phyloP scores from a whole-genome alignment of 2,113 vertebrate species.

The Abramis brama region DNA sequence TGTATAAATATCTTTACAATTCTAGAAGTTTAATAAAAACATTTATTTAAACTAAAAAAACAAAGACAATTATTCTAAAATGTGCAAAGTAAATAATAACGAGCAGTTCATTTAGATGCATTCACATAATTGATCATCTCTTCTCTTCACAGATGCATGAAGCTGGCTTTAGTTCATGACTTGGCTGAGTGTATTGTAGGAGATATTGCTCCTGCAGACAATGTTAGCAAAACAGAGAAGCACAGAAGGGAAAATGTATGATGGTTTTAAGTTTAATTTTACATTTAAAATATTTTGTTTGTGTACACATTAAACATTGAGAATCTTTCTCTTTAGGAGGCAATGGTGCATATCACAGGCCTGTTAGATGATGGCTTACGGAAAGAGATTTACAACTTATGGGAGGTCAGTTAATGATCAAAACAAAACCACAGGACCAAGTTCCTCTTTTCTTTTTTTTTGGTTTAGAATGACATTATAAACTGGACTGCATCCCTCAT shows the following conservation, averaged over 20 bases:
- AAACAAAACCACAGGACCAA: neutral
- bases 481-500: neutral
- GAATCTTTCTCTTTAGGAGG: constrained; percentile 78
- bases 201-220: constrained; percentile 96
- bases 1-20: neutral
- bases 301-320: neutral
- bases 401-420: constrained; percentile 81
- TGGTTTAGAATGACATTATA: neutral
- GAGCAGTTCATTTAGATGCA: neutral
- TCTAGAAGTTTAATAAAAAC: neutral
- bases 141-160: constrained; percentile 82
- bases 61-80: too few relatives aligned
- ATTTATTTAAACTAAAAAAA: neutral
- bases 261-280: neutral
- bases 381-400: constrained; percentile 89
- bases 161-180: constrained; percentile 93
- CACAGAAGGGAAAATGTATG: constrained; percentile 88
- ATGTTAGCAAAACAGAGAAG: constrained; percentile 93
- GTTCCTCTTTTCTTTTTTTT: neutral
- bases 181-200: constrained; percentile 98
- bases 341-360: constrained; percentile 85
- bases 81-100: neutral
- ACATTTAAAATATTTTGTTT: neutral
- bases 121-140: neutral
- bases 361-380: constrained; percentile 82